phyloP scores from a whole-genome alignment of 2,113 vertebrate species.

The Megaceryle maxima region DNA sequence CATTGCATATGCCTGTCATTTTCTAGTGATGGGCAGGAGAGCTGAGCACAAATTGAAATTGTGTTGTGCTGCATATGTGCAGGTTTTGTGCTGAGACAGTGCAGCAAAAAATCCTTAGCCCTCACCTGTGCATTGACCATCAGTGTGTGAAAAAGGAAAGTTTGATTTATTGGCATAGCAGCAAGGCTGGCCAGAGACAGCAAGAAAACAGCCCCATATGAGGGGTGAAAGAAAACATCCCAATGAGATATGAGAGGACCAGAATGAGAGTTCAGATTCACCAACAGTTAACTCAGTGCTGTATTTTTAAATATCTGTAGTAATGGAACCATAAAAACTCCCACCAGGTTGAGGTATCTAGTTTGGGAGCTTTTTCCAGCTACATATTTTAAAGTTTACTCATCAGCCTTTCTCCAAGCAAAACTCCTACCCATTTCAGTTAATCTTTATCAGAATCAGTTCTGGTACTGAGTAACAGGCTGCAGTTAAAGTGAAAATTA shows the following conservation, averaged over 20 bases:
- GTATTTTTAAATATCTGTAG: not conserved
- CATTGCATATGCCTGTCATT: not conserved
- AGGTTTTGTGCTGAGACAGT: not conserved
- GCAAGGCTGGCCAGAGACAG: not conserved
- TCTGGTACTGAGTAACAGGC: not conserved
- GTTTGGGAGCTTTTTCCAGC: not conserved
- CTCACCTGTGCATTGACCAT: not conserved
- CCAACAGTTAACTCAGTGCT: not conserved
- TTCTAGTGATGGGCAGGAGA: not conserved
- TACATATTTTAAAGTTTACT: constrained; percentile 53
- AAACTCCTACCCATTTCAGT: constrained; percentile 22
- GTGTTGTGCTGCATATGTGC: not conserved
- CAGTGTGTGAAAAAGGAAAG: not conserved
- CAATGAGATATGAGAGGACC: not conserved
- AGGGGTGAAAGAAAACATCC: too few relatives aligned
- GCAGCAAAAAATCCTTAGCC: not conserved
- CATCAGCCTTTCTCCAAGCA: constrained; percentile 34
- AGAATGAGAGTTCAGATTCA: not conserved
- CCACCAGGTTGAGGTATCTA: not conserved
- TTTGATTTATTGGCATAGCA: not conserved
- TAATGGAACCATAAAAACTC: constrained; percentile 20
- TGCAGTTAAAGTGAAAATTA: not conserved
- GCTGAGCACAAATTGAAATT: not conserved
- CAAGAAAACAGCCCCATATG: not conserved
- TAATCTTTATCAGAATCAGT: constrained; percentile 37